These are phyloP conservation scores for Drosophila anomalata DNA, from an alignment of 2,888 invertebrate genomes.

Conservation along the genomic window DNA sequence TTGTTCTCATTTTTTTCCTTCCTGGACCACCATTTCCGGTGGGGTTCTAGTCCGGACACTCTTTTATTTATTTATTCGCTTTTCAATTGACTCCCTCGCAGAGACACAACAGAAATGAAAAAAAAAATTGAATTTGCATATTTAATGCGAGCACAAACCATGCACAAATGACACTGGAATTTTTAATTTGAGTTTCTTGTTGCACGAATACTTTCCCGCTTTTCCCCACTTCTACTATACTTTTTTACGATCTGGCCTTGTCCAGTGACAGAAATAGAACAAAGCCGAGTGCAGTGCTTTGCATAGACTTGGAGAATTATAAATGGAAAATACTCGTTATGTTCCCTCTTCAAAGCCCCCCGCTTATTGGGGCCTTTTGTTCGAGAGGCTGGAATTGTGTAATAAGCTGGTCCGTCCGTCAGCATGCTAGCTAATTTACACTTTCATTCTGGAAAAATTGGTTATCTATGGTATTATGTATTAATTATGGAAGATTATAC, in stretches of 20 bases:
- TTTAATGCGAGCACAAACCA: conserved; percentile 58
- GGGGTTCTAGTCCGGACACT: conserved; percentile 19
- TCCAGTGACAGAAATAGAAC: conserved; percentile 5
- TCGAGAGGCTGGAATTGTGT: background rate
- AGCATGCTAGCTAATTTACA: background rate
- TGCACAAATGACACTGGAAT: conserved; percentile 59
- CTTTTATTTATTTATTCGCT: conserved; percentile 56
- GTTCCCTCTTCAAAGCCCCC: conserved; percentile 5
- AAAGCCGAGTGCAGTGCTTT: conserved; percentile 32
- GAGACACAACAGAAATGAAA: conserved; percentile 24
- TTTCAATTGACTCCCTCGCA: conserved; percentile 43
- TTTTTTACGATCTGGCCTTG: conserved; percentile 27
- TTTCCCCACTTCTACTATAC: conserved; percentile 23
- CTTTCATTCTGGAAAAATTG: background rate
- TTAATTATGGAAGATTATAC: too few species aligned
- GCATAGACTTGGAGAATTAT: conserved; percentile 27
- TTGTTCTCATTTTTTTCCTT: conserved; percentile 14
- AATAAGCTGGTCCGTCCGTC: background rate
- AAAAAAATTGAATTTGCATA: conserved; percentile 68
- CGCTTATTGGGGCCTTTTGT: conserved; percentile 22
- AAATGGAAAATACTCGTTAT: conserved; percentile 20
- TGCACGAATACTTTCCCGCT: conserved; percentile 26
- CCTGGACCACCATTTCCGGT: conserved; percentile 47
- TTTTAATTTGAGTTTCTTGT: conserved; percentile 60
- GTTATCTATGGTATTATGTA: too few species aligned